Evolutionary conservation across 2,888 invertebrate genomes (phyloP), one percentile per base, ranked within the genome.

Genomic region (Barypeithes pellucidus): DNA sequence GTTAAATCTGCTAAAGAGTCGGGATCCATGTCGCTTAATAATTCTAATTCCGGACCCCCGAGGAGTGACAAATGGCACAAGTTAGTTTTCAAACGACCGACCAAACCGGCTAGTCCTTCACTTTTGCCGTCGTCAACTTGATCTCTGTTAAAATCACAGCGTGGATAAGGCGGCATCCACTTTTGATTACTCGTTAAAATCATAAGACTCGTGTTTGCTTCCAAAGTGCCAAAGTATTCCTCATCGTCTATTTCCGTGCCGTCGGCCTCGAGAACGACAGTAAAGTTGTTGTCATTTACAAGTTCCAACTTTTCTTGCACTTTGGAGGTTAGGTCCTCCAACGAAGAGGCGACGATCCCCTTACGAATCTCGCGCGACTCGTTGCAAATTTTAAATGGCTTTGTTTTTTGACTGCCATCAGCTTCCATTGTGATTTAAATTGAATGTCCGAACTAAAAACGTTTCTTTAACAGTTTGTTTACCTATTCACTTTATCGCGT

Each of bases 211-310:
- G 96, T 95, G 82, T 97, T 95, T 77, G 92, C 92, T 80, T 96
- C 96, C 76, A 97, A 88, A 2, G 96, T 96, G 59, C 93, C 93
- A 85, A 97, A 97, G 86, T 97, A 97, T 84, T 96, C 96, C 85
- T 97, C 97, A 83, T 97, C 97, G 81, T 97, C 97, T 61, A 97
- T 94, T 88, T 97, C 97, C 0, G 97, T 97, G 36, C 97, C 97
- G 87, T 97, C 97, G 60, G 91, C 92, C 85, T 97, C 97, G 79
- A 97, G 87, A 43, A 96, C 96, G 72, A 97, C 93, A 66, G 93
- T 94, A 72, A 95, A 87, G 24, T 65, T 67, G 33, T 73, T 65
- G 77, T 91, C 90, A 76, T 89, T 88, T 67, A 89, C 86, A 75
- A 92, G 84, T 22, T 89, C 88, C 77, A 95, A 88, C 85, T 94